These are phyloP conservation scores for Agrochola litura DNA, from an alignment of 2,888 invertebrate genomes.

Conservation along the genomic window DNA sequence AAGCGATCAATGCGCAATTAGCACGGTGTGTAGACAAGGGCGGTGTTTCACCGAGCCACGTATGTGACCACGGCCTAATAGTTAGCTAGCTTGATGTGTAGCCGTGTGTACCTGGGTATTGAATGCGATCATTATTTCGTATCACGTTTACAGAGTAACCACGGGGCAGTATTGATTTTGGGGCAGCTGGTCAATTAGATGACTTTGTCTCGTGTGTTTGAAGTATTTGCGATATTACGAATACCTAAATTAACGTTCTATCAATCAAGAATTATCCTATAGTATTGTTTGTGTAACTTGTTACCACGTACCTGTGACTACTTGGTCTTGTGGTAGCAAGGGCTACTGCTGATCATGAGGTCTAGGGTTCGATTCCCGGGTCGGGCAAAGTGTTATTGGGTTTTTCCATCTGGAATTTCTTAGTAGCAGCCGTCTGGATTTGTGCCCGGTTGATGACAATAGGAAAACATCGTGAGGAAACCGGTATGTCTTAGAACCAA, in stretches of 20 bases:
- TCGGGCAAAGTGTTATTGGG: neutral
- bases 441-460: no score
- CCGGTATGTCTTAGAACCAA: no score
- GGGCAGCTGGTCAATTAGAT: constrained; percentile 74
- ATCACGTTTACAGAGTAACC: constrained; percentile 75
- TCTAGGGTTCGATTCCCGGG: neutral
- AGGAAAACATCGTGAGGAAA: no score
- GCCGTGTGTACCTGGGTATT: constrained; percentile 42
- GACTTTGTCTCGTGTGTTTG: constrained; percentile 66
- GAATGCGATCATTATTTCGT: constrained; percentile 76
- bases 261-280: neutral
- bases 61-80: constrained; percentile 37
- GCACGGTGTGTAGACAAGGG: constrained; percentile 46
- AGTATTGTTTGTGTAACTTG: no score
- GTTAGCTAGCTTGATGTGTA: constrained; percentile 8
- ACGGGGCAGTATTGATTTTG: constrained; percentile 75
- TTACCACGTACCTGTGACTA: no score
- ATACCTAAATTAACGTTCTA: constrained; percentile 41
- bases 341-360: neutral
- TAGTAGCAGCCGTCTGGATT: neutral
- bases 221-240: constrained; percentile 23
- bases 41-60: constrained; percentile 13
- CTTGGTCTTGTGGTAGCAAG: neutral
- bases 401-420: neutral
- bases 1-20: constrained; percentile 63